Base-by-base conservation (phyloP, 2,113 vertebrate genomes). In the Nibea albiflora region DNA sequence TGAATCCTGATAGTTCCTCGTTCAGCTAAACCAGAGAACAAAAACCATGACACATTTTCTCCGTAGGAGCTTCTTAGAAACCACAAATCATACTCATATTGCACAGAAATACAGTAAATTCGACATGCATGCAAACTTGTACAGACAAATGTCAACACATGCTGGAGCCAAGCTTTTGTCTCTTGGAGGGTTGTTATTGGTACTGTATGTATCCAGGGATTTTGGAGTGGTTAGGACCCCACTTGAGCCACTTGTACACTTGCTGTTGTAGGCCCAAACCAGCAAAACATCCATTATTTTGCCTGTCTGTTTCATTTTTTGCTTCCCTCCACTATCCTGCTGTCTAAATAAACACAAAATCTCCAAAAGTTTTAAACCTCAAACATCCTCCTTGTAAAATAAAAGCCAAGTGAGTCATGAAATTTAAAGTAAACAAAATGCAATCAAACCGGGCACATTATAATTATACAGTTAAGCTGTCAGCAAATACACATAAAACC, bases 1-100 rank as follows among this genome's bases (percentile, higher is more conserved):
- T 81, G 46, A 74, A 56, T 73, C 46, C 57, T 28, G 12, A 85
- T 80, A n/a, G 50, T 64, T 73, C 12, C 22, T 71, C 20, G 85
- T 46, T 77, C 2, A 66, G 11, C 39, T 20, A 42, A 53, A 35
- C 5, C 66, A 63, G n/a, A 49, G 39, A 72, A 28, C 26, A 72
- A 70, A 70, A 84, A 50, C 6, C 46, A 19, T 56, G 76, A 66
- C 24, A 54, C 35, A 15, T 65, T 70, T 47, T 65, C 20, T 74
- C 28, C 2, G 0, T 22, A 54, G 11, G 26, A 87, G 52, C 72
- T 52, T 58, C 56, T 75, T 66, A 20, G 19, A 75, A 80, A 71
- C 76, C 42, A 46, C 58, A 58, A 44, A 73, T 62, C 11, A 50
- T 76, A 61, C 39, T 64, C 10, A 22, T n/a, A 54, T 67, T 17